Base-by-base conservation (phyloP, 2,888 invertebrate genomes). In the Chironomus riparius region DNA sequence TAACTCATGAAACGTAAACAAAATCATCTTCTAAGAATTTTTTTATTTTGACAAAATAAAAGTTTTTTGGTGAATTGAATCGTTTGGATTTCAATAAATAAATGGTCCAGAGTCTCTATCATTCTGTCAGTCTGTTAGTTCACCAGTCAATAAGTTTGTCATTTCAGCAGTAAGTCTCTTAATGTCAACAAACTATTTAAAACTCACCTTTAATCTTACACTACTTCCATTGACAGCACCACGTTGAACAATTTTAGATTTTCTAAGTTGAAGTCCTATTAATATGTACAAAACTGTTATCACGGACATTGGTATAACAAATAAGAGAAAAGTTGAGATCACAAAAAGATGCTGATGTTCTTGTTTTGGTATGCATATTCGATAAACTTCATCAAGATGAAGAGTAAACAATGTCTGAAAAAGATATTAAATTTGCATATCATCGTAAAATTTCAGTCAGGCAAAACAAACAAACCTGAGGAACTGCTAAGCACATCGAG, bases 401-500 rank as follows among this genome's bases (percentile, higher is more conserved):
- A 72, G 72, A 13, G 72, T 72, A 70, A 77, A 76, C 77, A 65
- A 70, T 78, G 50, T 10, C 76, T n/a, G 76, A 61, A n/a, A 13
- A 15, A 28, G 2, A 38, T 38, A 38, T 38, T 38, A 38, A 38
- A 38, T 38, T 38, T 38, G 1, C 38, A 38, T 38, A 38, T 10
- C 38, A 38, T 38, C 38, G 10, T 38, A 10, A 38, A 38, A 28
- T 38, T 28, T 38, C 10, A 38, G 38, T 38, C 38, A 38, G 7
- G 38, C 38, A 38, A 48, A 22, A 21, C 10, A 13, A 22, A 62
- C 61, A 15, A 13, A 74, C 93, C 83, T 92, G 92, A 0, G 95
- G 92, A 77, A 92, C 85, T 76, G 94, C 90, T 76, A 91, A 86
- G 80, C 90, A 86, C 80, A 93, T 82, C 1, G 94, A 92, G 73